Conservation (phyloP, 30 jellyfish, hydroid and myxozoan genomes). For the Aurelia aurita complex sp. Pacific region DNA sequence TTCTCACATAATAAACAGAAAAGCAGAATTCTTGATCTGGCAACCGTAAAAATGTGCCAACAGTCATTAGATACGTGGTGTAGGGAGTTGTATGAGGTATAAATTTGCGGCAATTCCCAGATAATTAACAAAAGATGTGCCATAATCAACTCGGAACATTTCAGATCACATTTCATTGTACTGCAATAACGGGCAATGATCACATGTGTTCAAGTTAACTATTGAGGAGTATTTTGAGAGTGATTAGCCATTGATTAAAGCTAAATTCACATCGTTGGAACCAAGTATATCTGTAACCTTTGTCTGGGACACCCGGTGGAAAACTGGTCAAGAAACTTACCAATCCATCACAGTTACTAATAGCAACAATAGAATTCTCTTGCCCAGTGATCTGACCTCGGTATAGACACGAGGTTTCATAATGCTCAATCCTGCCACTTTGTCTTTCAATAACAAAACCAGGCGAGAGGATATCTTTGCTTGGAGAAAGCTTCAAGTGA, state of each 20-base stretch:
- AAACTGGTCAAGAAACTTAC: conserved; percentile 29
- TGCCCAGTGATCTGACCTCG: conserved; percentile 68
- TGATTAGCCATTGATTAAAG: no score
- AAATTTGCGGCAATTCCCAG: no score
- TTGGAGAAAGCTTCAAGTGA: conserved; percentile 34
- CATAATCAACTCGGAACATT: no score
- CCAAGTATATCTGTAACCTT: no score
- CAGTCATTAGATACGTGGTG: no score
- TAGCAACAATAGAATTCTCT: conserved; percentile 66
- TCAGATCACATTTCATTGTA: no score
- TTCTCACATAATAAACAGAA: neutral
- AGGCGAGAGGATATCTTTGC: conserved; percentile 44
- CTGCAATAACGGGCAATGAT: no score
- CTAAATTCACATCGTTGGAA: no score
- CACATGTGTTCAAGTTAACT: no score
- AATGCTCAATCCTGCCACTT: conserved; percentile 55
- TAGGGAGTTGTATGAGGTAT: no score
- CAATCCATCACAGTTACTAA: conserved; percentile 76
- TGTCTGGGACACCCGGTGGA: neutral
- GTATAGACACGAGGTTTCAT: conserved; percentile 37
- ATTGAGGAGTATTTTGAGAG: no score
- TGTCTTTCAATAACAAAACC: conserved; percentile 69
- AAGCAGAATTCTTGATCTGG: conserved; percentile 1
- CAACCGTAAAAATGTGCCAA: neutral
- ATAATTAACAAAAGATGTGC: no score